A percentile compares a stretch with the other conserved stretches of the same genome.
Conservation (phyloP, 2,888 invertebrate genomes). For the Neoascia interrupta region DNA sequence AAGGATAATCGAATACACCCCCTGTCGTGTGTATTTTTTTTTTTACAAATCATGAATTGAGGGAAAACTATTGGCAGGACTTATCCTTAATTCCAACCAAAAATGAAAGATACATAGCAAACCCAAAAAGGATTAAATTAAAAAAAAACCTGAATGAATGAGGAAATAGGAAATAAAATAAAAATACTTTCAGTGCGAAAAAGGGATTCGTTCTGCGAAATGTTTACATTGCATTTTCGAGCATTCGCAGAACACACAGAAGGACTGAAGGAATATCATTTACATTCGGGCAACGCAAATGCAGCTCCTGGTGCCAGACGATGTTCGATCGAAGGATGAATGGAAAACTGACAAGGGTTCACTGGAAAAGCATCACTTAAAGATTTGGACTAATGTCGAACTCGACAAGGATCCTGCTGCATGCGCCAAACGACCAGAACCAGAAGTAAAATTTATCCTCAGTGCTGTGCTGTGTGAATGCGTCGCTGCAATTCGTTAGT, state of each 20-base stretch:
- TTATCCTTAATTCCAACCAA: constrained; percentile 21
- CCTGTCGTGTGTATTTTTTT: too few species aligned
- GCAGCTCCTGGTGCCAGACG: too few species aligned
- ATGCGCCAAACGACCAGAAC: constrained; percentile 6
- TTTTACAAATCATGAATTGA: constrained; percentile 35
- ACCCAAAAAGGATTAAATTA: background rate
- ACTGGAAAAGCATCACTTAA: constrained; percentile 37
- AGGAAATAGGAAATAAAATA: background rate
- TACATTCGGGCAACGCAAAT: constrained; percentile 21
- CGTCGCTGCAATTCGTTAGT: constrained; percentile 48
- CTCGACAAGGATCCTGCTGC: too few species aligned
- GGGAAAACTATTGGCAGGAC: constrained; percentile 32
- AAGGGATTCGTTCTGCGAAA: constrained; percentile 14
- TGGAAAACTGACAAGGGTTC: constrained; percentile 27
- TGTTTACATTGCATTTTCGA: constrained; percentile 26
- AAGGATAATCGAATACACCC: background rate
- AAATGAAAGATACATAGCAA: background rate
- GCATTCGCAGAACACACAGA: constrained; percentile 3
- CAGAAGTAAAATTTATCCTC: constrained; percentile 27
- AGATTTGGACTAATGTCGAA: constrained; percentile 48
- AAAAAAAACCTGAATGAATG: constrained; percentile 9
- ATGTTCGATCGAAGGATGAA: constrained; percentile 5
- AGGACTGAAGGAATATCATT: too few species aligned
- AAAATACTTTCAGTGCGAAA: background rate
- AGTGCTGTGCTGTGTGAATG: constrained; percentile 15